These are phyloP conservation scores for Lepus europaeus DNA, from an alignment of 2,113 vertebrate genomes.

Conservation along the genomic window DNA sequence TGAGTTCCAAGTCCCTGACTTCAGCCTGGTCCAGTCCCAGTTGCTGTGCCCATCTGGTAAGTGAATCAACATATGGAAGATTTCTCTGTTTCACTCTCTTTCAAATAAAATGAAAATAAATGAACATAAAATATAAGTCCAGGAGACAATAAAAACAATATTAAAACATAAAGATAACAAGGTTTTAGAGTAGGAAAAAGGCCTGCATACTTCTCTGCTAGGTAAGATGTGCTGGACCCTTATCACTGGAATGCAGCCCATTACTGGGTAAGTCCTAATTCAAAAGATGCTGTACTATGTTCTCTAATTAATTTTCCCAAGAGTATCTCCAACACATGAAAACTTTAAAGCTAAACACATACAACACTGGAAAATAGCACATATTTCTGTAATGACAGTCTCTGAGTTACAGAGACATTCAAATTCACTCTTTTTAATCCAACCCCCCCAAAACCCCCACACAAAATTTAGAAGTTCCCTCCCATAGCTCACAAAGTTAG, in stretches of 20 bases:
- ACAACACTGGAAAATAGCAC: not conserved
- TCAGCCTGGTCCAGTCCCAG: too few species aligned
- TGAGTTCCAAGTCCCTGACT: too few species aligned
- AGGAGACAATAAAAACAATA: not conserved
- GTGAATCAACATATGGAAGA: too few species aligned
- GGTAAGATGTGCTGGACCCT: not conserved
- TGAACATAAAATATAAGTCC: not conserved
- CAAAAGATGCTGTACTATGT: not conserved
- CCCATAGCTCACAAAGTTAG: not conserved
- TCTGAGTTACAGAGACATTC: not conserved
- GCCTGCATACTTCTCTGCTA: not conserved
- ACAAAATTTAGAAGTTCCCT: not conserved
- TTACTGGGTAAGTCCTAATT: not conserved
- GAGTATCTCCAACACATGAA: not conserved
- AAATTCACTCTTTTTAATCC: not conserved
- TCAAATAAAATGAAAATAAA: constrained; percentile 29
- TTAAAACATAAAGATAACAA: not conserved
- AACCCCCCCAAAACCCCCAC: not conserved
- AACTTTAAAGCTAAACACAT: not conserved
- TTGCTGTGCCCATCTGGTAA: too few species aligned
- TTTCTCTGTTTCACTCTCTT: too few species aligned
- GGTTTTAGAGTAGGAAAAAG: not conserved
- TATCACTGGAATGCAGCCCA: not conserved
- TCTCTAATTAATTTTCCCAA: not conserved
- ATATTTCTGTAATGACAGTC: not conserved